Base-by-base conservation (phyloP, 2,888 invertebrate genomes). In the Acronicta leporina region DNA sequence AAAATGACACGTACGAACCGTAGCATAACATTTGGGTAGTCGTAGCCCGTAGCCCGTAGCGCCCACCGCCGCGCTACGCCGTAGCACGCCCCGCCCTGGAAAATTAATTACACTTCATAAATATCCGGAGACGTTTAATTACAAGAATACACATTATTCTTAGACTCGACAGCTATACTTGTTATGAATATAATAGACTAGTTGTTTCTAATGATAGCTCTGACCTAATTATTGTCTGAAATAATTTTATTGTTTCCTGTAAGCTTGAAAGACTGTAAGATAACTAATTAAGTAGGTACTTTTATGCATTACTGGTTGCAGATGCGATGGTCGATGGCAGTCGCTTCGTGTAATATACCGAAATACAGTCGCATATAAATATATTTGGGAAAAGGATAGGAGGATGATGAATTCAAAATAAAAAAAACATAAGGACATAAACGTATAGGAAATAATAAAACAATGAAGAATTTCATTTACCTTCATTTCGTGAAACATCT, bases 71-170 rank as follows among this genome's bases (percentile, higher is more conserved):
- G 47, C 60, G 68, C 80, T 77, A 77, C 80, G 72, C 43, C 80
- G 77, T 77, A 77, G 80, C 52, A 52, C 57, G 51, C 44, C 43
- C 33, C 50, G 38, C 44, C 53, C 77, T 78, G 80, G 68, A 78
- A 80, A 52, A 56, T 66, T 60, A 72, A 73, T 74, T 58, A 62
- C 25, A 7, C 35, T 38, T 41, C 62, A 66, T 62, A 54, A 63
- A 53, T 76, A 56, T 54, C 54, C 27, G 48, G 35, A 51, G 52
- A 42, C 52, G 35, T 68, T 68, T 61, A 44, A 61, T 73, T 68
- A 68, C 41, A 61, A 51, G 58, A 48, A 54, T 52, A 73, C 40
- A 42, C 33, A 42, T 45, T 38, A 38, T n/a, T 38, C n/a, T n/a
- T 38, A n/a, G 1, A n/a, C 38, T 38, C 6, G 38, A 38, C 10